Percentiles rank a stretch among this genome's conserved stretches.
phyloP scores from a whole-genome alignment of 2,797 vertebrate genomes.

The Myotis vivesi region DNA sequence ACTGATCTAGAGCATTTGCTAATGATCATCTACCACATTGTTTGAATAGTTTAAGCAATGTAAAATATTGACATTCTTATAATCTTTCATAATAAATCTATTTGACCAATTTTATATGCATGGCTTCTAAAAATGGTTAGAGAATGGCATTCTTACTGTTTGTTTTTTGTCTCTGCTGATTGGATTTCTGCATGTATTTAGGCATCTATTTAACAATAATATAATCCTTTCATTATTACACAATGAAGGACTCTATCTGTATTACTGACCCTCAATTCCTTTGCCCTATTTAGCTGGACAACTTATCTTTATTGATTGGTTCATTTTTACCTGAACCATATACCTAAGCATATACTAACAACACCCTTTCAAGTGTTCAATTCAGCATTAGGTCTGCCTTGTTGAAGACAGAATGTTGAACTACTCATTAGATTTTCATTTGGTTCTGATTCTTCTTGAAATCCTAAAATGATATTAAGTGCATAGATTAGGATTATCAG shows the following conservation, averaged over 20 bases:
- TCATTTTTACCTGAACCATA: not conserved
- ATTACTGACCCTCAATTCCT: not conserved
- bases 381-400: not conserved
- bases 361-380: not conserved
- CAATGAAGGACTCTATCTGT: too few relatives aligned
- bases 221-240: not conserved
- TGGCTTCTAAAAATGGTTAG: too few relatives aligned
- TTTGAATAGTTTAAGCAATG: too few relatives aligned
- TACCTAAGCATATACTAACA: not conserved
- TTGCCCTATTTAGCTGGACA: not conserved
- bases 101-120: too few relatives aligned
- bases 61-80: too few relatives aligned
- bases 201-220: not conserved
- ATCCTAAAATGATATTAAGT: not conserved
- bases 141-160: too few relatives aligned
- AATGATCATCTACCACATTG: too few relatives aligned
- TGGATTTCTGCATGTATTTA: not conserved
- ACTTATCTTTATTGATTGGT: not conserved
- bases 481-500: not conserved
- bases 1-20: too few relatives aligned
- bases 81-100: too few relatives aligned
- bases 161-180: too few relatives aligned
- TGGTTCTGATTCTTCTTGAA: not conserved
- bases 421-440: not conserved
- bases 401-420: not conserved